Evolutionary conservation across 2,888 invertebrate genomes (phyloP).

Genomic region (Synergus itoensis): DNA sequence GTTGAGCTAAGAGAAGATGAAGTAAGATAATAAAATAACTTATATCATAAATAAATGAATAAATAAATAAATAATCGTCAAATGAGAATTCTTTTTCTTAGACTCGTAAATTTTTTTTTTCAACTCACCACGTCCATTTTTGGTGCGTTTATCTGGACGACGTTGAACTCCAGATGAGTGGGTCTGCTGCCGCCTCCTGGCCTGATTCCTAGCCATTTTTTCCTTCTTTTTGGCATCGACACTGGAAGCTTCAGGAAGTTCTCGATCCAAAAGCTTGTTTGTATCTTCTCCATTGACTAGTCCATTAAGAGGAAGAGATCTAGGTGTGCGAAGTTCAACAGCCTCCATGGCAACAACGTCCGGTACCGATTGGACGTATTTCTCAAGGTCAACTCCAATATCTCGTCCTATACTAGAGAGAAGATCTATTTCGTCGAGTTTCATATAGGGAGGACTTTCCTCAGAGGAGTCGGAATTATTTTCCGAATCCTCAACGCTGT

Average conservation of each 20-base stretch:
- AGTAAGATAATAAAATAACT: too few species aligned
- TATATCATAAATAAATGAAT: neutral
- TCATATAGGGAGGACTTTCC: slow-evolving; percentile 66
- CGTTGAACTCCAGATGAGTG: slow-evolving; percentile 60
- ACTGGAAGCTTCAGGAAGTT: slow-evolving; percentile 72
- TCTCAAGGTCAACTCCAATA: slow-evolving; percentile 72
- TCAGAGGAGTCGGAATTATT: slow-evolving; percentile 64
- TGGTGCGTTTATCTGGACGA: slow-evolving; percentile 68
- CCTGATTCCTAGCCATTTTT: slow-evolving; percentile 78
- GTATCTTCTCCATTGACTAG: slow-evolving; percentile 66
- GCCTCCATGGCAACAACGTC: slow-evolving; percentile 75
- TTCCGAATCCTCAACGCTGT: slow-evolving; percentile 61
- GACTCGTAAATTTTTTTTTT: neutral
- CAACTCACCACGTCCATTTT: slow-evolving; percentile 63
- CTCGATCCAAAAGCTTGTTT: slow-evolving; percentile 70
- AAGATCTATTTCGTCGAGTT: slow-evolving; percentile 74
- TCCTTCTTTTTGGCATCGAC: slow-evolving; percentile 80
- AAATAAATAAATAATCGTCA: neutral
- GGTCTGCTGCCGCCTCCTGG: slow-evolving; percentile 77
- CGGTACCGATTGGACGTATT: slow-evolving; percentile 74
- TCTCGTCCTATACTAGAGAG: slow-evolving; percentile 73
- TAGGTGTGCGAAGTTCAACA: slow-evolving; percentile 44
- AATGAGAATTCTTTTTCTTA: too few species aligned
- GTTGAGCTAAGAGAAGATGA: too few species aligned
- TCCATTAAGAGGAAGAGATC: slow-evolving; percentile 42